Conservation (phyloP, 2,797 vertebrate species). For the Sphaeramia orbicularis region DNA sequence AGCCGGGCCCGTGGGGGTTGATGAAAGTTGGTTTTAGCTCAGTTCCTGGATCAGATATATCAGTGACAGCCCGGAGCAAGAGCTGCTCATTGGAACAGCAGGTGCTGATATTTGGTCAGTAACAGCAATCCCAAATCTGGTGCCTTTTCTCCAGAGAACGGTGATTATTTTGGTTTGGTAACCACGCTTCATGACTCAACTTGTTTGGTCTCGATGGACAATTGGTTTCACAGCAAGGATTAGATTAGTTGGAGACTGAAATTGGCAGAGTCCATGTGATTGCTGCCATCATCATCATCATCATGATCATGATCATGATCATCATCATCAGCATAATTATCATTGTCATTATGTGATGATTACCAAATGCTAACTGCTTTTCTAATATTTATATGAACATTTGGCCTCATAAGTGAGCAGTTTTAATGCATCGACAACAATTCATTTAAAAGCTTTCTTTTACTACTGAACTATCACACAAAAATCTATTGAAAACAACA, state of each 20-base stretch:
- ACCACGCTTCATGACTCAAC: constrained; percentile 32
- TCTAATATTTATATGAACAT: constrained; percentile 21
- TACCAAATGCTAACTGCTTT: constrained; percentile 27
- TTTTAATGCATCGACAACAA: constrained; percentile 5
- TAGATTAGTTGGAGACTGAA: constrained; percentile 19
- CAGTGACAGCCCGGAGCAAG: constrained; percentile 17
- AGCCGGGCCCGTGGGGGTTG: neutral
- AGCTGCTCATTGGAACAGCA: constrained; percentile 3
- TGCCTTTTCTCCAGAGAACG: constrained; percentile 5
- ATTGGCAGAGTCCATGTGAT: constrained; percentile 8
- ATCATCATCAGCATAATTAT: neutral
- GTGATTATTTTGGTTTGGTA: constrained; percentile 29
- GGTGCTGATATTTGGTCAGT: constrained; percentile 20
- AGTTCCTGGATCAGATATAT: constrained; percentile 33
- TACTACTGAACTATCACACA: constrained; percentile 1
- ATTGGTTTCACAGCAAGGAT: constrained; percentile 43
- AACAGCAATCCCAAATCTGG: constrained; percentile 18
- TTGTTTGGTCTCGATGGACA: constrained; percentile 39
- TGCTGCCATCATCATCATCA: constrained; percentile 40
- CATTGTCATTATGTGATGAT: neutral
- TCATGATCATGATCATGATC: constrained; percentile 30
- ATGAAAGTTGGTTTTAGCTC: constrained; percentile 28
- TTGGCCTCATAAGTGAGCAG: constrained; percentile 10
- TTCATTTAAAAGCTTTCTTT: neutral
- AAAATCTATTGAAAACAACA: constrained; percentile 16